Conservation (phyloP, 2,888 invertebrate species). For the Operophtera brumata region DNA sequence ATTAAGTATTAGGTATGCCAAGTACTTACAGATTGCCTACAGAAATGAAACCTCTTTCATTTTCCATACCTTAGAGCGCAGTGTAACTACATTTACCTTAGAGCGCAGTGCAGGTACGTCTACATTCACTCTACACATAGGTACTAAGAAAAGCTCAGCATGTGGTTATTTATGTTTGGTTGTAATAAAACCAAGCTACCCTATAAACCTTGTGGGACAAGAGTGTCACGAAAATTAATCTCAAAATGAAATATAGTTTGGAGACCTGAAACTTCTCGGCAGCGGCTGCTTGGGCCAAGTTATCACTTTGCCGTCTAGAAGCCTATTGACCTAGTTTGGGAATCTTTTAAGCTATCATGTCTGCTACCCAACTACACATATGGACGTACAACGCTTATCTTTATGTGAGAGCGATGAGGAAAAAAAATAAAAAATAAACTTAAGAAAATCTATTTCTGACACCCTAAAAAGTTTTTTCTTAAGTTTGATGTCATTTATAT, state of each 20-base stretch:
- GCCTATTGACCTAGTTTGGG: slow-evolving; percentile 49
- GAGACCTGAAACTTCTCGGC: slow-evolving; percentile 36
- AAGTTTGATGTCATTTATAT: too few species aligned
- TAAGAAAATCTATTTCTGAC: too few species aligned
- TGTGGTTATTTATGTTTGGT: neutral
- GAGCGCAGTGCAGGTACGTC: neutral
- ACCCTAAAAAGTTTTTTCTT: too few species aligned
- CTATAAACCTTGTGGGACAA: slow-evolving; percentile 11
- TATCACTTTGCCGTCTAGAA: slow-evolving; percentile 38
- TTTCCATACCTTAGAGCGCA: too few species aligned
- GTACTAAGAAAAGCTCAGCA: neutral
- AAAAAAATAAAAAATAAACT: too few species aligned
- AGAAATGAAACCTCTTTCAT: too few species aligned
- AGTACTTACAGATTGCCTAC: too few species aligned
- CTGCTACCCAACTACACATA: neutral
- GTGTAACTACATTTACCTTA: too few species aligned
- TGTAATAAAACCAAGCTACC: neutral
- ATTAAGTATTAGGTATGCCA: too few species aligned
- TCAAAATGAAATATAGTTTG: slow-evolving; percentile 33
- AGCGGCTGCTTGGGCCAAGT: slow-evolving; percentile 42
- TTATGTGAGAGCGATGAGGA: too few species aligned
- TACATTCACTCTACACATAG: neutral
- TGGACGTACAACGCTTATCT: too few species aligned
- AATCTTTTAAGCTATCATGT: slow-evolving; percentile 17
- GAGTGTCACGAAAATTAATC: slow-evolving; percentile 29